A percentile compares a stretch with the other conserved stretches of the same genome.
Conservation (phyloP, 1,140 invertebrate genomes). For the Brachionus koreanus region DNA sequence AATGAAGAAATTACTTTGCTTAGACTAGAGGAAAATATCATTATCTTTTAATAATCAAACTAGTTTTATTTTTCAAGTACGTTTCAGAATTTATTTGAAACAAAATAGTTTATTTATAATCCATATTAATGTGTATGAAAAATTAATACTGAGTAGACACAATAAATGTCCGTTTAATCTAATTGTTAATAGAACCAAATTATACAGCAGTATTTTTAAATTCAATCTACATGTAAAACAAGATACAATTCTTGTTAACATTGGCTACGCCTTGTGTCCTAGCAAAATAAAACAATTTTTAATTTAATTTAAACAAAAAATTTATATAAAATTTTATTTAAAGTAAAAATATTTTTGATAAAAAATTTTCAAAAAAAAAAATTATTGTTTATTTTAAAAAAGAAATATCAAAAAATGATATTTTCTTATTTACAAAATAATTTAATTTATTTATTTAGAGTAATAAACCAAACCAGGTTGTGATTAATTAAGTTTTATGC, state of each 20-base stretch:
- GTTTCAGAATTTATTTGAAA: neutral
- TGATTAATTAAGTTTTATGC: neutral
- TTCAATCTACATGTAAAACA: no score
- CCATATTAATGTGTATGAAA: neutral
- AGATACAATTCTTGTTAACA: no score
- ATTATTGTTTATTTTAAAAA: no score
- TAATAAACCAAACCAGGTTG: no score
- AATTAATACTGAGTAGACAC: neutral
- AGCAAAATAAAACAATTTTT: no score
- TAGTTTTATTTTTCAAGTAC: neutral
- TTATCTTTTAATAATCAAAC: neutral
- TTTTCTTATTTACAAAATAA: neutral
- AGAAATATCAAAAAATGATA: neutral
- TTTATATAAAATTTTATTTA: neutral
- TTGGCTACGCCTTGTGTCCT: no score
- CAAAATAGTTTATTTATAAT: neutral
- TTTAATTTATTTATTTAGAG: no score
- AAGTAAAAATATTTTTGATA: neutral
- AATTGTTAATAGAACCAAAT: neutral
- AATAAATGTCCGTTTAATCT: neutral
- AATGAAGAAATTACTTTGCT: constrained; percentile 36
- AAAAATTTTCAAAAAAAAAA: neutral
- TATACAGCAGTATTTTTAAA: no score
- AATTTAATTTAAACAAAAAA: no score
- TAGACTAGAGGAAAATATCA: neutral